Evolutionary conservation across 2,888 invertebrate species (phyloP).

Genomic region (Netelia fuscicornis): DNA sequence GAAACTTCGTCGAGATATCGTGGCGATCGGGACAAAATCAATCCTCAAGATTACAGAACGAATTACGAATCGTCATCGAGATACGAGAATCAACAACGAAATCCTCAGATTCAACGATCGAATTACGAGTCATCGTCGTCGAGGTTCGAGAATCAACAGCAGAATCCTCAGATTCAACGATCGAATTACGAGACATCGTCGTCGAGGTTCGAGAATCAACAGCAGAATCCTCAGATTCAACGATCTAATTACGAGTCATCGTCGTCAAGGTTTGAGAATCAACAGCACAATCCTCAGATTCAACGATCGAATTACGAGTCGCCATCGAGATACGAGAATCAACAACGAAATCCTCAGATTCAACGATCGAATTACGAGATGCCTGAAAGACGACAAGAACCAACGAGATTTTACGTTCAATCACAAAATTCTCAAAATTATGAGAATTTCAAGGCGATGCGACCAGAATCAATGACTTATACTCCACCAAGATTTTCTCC

Average conservation of each 20-base stretch:
- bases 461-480: conserved; percentile 30
- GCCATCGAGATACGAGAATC: conserved; percentile 18
- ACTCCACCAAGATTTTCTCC: conserved; percentile 27
- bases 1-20: conserved; percentile 42
- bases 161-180: conserved; percentile 25
- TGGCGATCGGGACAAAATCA: conserved; percentile 16
- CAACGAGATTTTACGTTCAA: conserved; percentile 11
- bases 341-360: conserved; percentile 17
- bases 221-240: no score
- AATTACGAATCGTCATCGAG: conserved; percentile 16
- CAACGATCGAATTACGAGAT: conserved; percentile 39
- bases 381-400: conserved; percentile 9
- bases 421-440: conserved; percentile 14
- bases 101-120: no score
- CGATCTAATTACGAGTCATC: no score
- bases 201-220: conserved; percentile 3
- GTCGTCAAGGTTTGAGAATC: background rate
- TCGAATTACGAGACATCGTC: conserved; percentile 36
- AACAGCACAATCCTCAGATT: conserved; percentile 18
- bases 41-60: conserved; percentile 15
- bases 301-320: conserved; percentile 41
- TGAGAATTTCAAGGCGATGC: background rate
- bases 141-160: conserved; percentile 1
- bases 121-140: no score
- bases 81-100: background rate